phyloP scores from a whole-genome alignment of 2,888 invertebrate genomes.

The Standfussiana lucernea region DNA sequence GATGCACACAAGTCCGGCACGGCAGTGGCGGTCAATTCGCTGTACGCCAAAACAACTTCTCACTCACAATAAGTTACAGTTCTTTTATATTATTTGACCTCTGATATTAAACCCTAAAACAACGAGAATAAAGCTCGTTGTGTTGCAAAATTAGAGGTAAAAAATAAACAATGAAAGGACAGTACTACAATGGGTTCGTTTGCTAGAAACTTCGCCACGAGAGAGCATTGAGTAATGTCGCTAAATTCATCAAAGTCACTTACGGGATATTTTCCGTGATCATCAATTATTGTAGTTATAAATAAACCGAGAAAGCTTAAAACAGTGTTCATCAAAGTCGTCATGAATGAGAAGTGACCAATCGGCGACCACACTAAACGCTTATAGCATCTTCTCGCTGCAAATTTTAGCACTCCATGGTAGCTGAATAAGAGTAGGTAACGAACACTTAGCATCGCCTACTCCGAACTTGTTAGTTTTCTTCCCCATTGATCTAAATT shows the following conservation, averaged over 20 bases:
- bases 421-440: not conserved
- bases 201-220: not conserved
- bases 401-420: not conserved
- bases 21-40: not conserved
- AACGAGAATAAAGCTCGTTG: not conserved
- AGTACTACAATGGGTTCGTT: not conserved
- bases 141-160: not conserved
- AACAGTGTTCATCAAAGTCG: not conserved
- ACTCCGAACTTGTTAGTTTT: not conserved
- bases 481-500: not conserved
- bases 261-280: too few species aligned
- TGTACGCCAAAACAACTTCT: not conserved
- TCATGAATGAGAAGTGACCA: not conserved
- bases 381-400: not conserved
- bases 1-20: slow-evolving; percentile 19
- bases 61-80: not conserved
- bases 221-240: not conserved
- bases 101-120: not conserved
- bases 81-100: not conserved
- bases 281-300: too few species aligned
- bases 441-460: not conserved
- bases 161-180: not conserved
- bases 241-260: not conserved
- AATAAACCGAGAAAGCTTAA: too few species aligned
- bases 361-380: not conserved